A percentile compares a stretch with the other conserved stretches of the same genome.
Evolutionary conservation across 2,113 vertebrate genomes (phyloP).

Genomic region (Odocoileus virginianus): DNA sequence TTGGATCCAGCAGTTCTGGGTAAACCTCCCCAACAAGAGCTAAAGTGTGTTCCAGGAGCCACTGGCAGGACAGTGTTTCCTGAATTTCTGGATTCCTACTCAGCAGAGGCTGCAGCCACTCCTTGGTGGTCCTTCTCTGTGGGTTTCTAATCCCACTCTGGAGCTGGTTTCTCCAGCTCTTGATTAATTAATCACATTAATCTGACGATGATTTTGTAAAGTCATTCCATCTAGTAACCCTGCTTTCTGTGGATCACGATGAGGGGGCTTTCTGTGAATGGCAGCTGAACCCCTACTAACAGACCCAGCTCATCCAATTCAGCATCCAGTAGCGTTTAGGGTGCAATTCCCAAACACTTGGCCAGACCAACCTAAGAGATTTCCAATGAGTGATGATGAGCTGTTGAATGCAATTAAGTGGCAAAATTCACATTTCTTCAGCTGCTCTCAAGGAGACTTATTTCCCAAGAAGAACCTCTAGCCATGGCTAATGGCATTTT

Average conservation of each 20-base stretch:
- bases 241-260: not conserved
- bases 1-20: not conserved
- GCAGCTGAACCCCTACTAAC: not conserved
- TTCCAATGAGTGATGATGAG: too few relatives aligned
- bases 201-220: not conserved
- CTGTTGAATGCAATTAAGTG: not conserved
- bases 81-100: too few relatives aligned
- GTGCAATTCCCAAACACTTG: too few relatives aligned
- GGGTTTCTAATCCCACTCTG: too few relatives aligned
- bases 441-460: not conserved
- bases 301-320: accelerated
- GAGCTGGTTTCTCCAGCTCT: not conserved
- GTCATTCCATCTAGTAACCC: too few relatives aligned
- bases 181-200: not conserved
- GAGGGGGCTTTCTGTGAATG: not conserved
- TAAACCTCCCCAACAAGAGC: accelerated
- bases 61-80: accelerated
- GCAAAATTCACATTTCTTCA: too few relatives aligned
- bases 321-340: accelerated
- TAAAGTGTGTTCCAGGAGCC: not conserved
- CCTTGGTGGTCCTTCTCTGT: not conserved
- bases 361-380: not conserved
- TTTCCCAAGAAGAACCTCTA: not conserved
- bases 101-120: too few relatives aligned
- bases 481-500: not conserved